These are phyloP conservation scores for Limnothrissa miodon DNA, from an alignment of 2,113 vertebrate species.

Conservation along the genomic window DNA sequence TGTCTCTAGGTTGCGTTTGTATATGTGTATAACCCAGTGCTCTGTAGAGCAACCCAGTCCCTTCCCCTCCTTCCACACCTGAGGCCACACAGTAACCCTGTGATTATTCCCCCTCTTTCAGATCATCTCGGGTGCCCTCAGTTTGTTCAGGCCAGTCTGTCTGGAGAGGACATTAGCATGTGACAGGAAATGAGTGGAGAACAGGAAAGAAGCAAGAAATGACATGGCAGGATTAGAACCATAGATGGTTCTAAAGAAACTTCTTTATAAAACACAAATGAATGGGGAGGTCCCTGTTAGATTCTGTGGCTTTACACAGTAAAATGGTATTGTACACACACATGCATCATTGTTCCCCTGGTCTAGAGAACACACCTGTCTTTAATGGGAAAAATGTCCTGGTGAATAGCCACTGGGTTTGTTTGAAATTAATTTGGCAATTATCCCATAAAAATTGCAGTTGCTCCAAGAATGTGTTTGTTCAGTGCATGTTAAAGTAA, in stretches of 20 bases:
- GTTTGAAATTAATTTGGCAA: not conserved
- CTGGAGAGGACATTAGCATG: not conserved
- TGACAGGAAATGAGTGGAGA: not conserved
- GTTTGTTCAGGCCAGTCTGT: not conserved
- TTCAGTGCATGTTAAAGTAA: constrained; percentile 19
- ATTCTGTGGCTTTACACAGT: not conserved
- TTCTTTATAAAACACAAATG: no score
- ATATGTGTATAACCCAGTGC: not conserved
- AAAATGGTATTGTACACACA: not conserved
- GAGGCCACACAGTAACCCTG: not conserved
- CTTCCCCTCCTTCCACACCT: not conserved
- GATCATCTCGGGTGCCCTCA: not conserved
- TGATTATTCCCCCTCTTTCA: not conserved
- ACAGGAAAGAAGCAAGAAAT: not conserved
- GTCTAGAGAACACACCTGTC: not conserved
- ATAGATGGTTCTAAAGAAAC: not conserved
- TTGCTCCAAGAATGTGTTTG: constrained; percentile 7
- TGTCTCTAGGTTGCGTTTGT: not conserved
- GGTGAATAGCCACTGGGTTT: not conserved
- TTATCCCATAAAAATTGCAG: not conserved
- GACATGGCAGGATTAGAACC: not conserved
- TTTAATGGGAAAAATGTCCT: not conserved
- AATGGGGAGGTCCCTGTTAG: not conserved
- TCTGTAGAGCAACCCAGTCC: not conserved
- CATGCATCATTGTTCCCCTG: not conserved